phyloP scores from a whole-genome alignment of 2,797 vertebrate species.

The Mus minutoides region DNA sequence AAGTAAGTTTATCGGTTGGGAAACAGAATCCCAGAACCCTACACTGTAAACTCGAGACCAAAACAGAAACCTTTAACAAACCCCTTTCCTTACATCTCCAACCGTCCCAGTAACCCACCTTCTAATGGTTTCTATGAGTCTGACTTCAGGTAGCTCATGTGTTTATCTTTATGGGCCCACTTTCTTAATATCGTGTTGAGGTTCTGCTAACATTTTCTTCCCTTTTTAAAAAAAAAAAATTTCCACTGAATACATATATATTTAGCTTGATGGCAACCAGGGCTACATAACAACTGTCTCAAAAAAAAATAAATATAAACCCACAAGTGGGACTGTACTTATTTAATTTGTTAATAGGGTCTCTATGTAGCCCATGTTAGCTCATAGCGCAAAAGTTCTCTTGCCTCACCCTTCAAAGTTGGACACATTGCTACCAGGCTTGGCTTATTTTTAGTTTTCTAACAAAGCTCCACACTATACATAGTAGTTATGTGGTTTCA shows the following conservation, averaged over 20 bases:
- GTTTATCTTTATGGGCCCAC: neutral
- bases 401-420: neutral
- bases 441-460: constrained; percentile 6
- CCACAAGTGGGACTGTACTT: neutral
- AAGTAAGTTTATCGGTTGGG: constrained; percentile 5
- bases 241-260: neutral
- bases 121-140: neutral
- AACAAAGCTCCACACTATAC: neutral
- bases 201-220: neutral
- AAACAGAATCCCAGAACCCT: constrained; percentile 5
- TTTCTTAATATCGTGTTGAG: neutral
- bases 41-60: neutral
- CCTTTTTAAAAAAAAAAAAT: neutral
- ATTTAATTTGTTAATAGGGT: neutral
- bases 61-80: constrained; percentile 6
- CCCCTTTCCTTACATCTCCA: neutral
- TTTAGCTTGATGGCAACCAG: neutral
- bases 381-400: too few species aligned
- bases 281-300: neutral
- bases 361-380: neutral
- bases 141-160: neutral
- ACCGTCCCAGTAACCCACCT: neutral
- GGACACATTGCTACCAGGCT: too few species aligned
- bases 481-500: too few species aligned
- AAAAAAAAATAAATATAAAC: neutral